These are phyloP conservation scores for Frieseomelitta varia DNA, from an alignment of 1,140 invertebrate species.

Conservation along the genomic window DNA sequence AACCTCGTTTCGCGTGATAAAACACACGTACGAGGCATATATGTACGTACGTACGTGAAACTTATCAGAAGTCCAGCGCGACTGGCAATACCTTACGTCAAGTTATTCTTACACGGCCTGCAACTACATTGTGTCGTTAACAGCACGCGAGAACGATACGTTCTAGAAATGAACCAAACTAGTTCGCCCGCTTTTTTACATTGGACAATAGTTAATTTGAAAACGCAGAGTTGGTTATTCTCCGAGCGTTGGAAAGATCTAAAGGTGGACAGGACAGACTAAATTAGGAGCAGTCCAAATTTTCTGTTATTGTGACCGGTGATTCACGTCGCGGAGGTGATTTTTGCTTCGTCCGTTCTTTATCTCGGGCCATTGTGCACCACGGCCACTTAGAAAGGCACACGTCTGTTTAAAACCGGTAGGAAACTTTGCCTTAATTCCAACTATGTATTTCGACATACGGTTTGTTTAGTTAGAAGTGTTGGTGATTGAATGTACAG, in stretches of 20 bases:
- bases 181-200: not conserved
- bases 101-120: not conserved
- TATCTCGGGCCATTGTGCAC: not conserved
- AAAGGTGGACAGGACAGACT: not conserved
- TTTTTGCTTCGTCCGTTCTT: not conserved
- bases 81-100: not conserved
- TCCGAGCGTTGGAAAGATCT: not conserved
- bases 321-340: not conserved
- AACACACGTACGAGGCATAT: not conserved
- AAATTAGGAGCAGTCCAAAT: slow-evolving; percentile 6
- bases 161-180: not conserved
- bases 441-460: too few relatives aligned
- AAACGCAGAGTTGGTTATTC: not conserved
- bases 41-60: not conserved
- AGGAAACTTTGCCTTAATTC: not conserved
- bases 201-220: not conserved
- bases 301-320: not conserved
- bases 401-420: slow-evolving; percentile 7
- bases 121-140: not conserved
- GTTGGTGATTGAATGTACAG: too few relatives aligned
- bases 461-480: too few relatives aligned
- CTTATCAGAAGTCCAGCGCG: not conserved
- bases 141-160: not conserved
- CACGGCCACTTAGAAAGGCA: slow-evolving; percentile 5
- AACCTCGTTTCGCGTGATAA: not conserved